Evolutionary conservation across 2,888 invertebrate genomes (phyloP).

Genomic region (Synergus itoensis): DNA sequence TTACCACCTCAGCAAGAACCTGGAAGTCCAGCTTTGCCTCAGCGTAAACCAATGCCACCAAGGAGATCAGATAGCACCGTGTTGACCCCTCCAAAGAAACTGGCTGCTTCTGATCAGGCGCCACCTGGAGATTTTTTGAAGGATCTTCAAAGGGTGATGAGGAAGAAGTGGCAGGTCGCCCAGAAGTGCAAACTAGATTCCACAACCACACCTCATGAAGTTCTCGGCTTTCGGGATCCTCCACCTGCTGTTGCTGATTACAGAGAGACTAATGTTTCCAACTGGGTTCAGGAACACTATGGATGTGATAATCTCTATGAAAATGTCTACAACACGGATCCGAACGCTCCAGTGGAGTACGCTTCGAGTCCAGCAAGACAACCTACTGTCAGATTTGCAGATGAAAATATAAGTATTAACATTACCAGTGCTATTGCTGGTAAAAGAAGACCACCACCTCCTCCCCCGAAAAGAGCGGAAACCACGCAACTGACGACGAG

Average conservation of each 20-base stretch:
- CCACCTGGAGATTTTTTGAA: slow-evolving; percentile 91
- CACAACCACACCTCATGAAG: slow-evolving; percentile 94
- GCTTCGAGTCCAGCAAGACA: slow-evolving; percentile 73
- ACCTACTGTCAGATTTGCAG: slow-evolving; percentile 67
- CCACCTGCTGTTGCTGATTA: slow-evolving; percentile 85
- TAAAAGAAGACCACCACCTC: slow-evolving; percentile 90
- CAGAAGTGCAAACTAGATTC: slow-evolving; percentile 94
- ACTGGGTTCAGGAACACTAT: slow-evolving; percentile 94
- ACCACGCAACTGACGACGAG: slow-evolving; percentile 88
- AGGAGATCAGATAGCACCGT: slow-evolving; percentile 85
- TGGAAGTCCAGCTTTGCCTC: slow-evolving; percentile 82
- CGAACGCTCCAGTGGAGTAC: slow-evolving; percentile 78
- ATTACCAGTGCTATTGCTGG: slow-evolving; percentile 75
- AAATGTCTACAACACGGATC: slow-evolving; percentile 82
- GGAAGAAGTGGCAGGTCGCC: slow-evolving; percentile 95
- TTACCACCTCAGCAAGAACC: slow-evolving; percentile 79
- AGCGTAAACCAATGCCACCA: slow-evolving; percentile 85
- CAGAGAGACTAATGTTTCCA: slow-evolving; percentile 91
- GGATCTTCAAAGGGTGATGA: slow-evolving; percentile 94
- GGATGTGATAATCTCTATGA: slow-evolving; percentile 87
- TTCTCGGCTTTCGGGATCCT: slow-evolving; percentile 92
- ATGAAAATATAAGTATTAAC: slow-evolving; percentile 74
- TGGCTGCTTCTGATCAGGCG: slow-evolving; percentile 85
- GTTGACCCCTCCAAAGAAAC: slow-evolving; percentile 84
- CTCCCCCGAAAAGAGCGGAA: slow-evolving; percentile 93